Conservation (phyloP, 2,797 vertebrate genomes). For the Micromesistius poutassou region DNA sequence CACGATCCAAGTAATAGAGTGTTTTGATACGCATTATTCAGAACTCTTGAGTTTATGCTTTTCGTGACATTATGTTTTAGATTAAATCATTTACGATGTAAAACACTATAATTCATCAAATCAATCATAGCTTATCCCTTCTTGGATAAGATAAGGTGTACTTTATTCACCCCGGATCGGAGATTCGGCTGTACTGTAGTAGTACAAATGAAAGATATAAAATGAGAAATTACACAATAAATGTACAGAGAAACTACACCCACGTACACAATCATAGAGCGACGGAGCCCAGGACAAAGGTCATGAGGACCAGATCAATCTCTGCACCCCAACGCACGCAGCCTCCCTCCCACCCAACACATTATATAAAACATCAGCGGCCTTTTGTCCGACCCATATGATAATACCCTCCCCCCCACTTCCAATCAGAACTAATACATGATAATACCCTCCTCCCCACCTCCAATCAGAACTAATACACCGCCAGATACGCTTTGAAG, state of each 20-base stretch:
- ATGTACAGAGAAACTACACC: neutral
- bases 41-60: no score
- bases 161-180: neutral
- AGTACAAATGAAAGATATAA: no score
- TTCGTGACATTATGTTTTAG: no score
- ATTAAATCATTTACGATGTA: no score
- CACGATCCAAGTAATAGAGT: no score
- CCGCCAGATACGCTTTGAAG: slow-evolving; percentile 18
- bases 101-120: no score
- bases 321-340: neutral
- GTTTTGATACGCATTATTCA: no score
- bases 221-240: no score
- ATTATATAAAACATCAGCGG: neutral
- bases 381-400: neutral
- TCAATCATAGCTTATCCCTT: no score
- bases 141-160: neutral
- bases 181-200: neutral
- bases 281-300: neutral
- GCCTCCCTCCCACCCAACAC: neutral
- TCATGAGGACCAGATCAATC: neutral
- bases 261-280: neutral
- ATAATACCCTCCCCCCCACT: neutral
- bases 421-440: slow-evolving; percentile 8
- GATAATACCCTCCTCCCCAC: no score
- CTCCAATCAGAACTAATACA: slow-evolving; percentile 20